Evolutionary conservation across 1,140 invertebrate genomes (phyloP).

Genomic region (Pseudachorutes palmiensis): DNA sequence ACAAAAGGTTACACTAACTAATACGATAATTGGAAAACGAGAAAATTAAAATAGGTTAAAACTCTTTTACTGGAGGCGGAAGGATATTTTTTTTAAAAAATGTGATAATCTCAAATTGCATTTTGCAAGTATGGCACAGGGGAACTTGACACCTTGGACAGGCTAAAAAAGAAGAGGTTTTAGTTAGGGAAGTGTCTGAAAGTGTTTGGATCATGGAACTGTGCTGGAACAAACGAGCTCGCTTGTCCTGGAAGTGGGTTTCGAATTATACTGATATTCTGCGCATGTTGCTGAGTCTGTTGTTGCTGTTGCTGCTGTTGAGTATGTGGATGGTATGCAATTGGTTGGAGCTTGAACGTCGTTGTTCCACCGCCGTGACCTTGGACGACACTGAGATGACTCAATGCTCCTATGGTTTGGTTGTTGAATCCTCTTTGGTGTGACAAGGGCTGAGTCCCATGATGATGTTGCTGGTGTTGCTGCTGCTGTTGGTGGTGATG

Average conservation of each 20-base stretch:
- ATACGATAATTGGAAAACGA: no score
- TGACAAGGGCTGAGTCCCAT: background rate
- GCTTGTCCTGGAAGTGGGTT: slow-evolving; percentile 4
- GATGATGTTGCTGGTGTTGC: background rate
- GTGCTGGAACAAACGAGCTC: background rate
- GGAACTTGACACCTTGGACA: no score
- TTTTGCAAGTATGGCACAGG: no score
- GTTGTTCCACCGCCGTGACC: background rate
- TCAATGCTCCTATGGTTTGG: background rate
- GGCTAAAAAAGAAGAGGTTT: no score
- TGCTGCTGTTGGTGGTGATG: background rate
- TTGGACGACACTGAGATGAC: slow-evolving; percentile 3
- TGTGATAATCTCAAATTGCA: no score
- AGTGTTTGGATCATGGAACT: background rate
- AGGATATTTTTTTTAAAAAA: no score
- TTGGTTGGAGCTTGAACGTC: slow-evolving; percentile 1
- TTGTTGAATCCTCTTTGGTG: background rate
- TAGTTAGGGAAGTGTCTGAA: slow-evolving; percentile 10
- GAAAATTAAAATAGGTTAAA: no score
- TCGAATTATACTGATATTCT: background rate
- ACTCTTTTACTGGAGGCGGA: no score
- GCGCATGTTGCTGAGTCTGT: background rate
- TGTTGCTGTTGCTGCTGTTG: slow-evolving; percentile 7
- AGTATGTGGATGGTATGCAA: background rate
- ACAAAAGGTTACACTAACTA: no score